These are phyloP conservation scores for Apostichopus parvimensis DNA, from an alignment of 35 echinoderm and acorn worm species.

Conservation along the genomic window DNA sequence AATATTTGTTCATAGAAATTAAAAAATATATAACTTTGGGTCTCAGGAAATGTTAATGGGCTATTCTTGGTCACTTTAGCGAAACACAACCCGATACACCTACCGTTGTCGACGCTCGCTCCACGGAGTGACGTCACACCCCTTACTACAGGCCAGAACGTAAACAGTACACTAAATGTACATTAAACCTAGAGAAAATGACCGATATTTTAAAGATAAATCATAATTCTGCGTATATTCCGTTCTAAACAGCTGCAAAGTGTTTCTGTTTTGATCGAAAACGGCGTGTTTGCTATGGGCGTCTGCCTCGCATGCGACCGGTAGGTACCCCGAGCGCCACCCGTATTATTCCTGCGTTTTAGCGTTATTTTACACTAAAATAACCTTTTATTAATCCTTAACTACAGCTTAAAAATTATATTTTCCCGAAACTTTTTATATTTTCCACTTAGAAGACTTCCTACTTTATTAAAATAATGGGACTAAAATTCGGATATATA, in stretches of 20 bases:
- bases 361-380: constrained; percentile 50
- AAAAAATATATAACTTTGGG: neutral
- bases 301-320: constrained; percentile 30
- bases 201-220: neutral
- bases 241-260: constrained; percentile 20
- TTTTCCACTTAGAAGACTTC: constrained; percentile 52
- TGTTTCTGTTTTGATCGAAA: constrained; percentile 20
- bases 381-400: constrained; percentile 45
- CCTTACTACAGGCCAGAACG: constrained; percentile 6
- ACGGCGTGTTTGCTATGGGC: constrained; percentile 11
- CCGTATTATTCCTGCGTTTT: constrained; percentile 32
- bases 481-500: constrained; percentile 29
- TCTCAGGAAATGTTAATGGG: neutral
- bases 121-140: constrained; percentile 18
- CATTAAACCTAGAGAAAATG: neutral
- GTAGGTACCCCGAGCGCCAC: constrained; percentile 27
- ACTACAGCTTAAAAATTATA: constrained; percentile 37
- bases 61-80: neutral
- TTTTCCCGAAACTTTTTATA: constrained; percentile 55
- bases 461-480: constrained; percentile 45
- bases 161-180: constrained; percentile 38
- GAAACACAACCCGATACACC: constrained; percentile 23
- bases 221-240: constrained; percentile 34
- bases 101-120: neutral
- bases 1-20: neutral